phyloP scores from a whole-genome alignment of 2,888 invertebrate species.

The Pollenia griseotomentosa region DNA sequence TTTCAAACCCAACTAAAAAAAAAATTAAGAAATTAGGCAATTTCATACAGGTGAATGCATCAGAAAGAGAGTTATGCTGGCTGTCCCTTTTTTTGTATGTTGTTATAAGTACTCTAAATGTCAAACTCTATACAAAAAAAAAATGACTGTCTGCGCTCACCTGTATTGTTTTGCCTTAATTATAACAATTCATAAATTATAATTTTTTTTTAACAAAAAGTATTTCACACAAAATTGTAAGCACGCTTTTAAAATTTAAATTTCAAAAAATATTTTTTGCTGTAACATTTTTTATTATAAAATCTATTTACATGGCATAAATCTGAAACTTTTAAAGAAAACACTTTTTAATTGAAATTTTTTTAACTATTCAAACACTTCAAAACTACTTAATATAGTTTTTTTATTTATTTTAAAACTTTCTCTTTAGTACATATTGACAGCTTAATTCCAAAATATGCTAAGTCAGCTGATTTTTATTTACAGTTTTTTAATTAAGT shows the following conservation, averaged over 20 bases:
- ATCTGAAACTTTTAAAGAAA: slow-evolving; percentile 19
- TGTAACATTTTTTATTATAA: slow-evolving; percentile 40
- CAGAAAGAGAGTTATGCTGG: too few relatives aligned
- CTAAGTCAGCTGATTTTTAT: too few relatives aligned
- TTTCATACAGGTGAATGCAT: neutral
- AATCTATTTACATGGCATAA: slow-evolving; percentile 30
- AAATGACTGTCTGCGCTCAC: too few relatives aligned
- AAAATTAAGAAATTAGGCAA: slow-evolving; percentile 18
- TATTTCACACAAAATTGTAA: slow-evolving; percentile 68
- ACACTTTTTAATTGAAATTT: neutral
- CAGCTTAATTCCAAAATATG: too few relatives aligned
- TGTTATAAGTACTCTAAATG: too few relatives aligned
- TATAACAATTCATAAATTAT: neutral
- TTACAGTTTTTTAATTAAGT: too few relatives aligned
- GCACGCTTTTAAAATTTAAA: slow-evolving; percentile 63
- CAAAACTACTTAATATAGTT: too few relatives aligned
- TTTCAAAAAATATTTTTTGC: slow-evolving; percentile 37
- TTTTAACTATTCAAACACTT: neutral
- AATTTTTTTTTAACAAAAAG: slow-evolving; percentile 35
- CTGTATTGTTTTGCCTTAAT: too few relatives aligned
- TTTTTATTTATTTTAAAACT: too few relatives aligned
- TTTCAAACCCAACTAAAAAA: slow-evolving; percentile 55
- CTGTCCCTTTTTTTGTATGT: too few relatives aligned
- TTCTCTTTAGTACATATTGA: too few relatives aligned
- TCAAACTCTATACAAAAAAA: too few relatives aligned